Conservation (phyloP, 2,888 invertebrate genomes). For the Diadegma fenestrale region DNA sequence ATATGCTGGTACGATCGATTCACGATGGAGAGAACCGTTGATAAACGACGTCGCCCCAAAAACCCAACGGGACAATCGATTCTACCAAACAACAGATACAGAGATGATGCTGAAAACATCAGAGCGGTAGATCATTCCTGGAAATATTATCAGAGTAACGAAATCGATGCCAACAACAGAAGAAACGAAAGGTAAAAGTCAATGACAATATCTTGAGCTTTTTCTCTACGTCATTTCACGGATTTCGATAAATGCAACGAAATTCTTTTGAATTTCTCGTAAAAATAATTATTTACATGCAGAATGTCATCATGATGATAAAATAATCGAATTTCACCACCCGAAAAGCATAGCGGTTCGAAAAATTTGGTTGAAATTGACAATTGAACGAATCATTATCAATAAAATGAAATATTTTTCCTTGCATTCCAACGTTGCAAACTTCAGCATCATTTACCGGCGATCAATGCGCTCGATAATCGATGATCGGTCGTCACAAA, state of each 20-base stretch:
- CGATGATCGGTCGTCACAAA: not conserved
- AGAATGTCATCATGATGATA: too few species aligned
- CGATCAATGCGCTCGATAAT: not conserved
- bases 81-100: slow-evolving; percentile 68
- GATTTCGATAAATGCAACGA: not conserved
- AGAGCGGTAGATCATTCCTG: slow-evolving; percentile 68
- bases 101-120: slow-evolving; percentile 51
- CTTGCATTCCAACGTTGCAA: too few species aligned
- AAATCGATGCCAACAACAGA: slow-evolving; percentile 50
- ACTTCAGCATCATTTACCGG: not conserved
- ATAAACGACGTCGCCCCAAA: slow-evolving; percentile 70
- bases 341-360: too few species aligned
- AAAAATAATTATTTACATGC: too few species aligned
- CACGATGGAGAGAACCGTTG: slow-evolving; percentile 72
- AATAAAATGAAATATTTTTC: too few species aligned
- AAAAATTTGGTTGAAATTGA: too few species aligned
- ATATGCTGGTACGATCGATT: slow-evolving; percentile 46
- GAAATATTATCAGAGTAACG: slow-evolving; percentile 69
- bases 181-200: slow-evolving; percentile 71
- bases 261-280: not conserved
- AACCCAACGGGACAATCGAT: slow-evolving; percentile 65
- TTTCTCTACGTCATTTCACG: not conserved
- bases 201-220: not conserved
- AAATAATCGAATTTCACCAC: too few species aligned
- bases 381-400: too few species aligned